Base-by-base conservation (phyloP, 1,140 invertebrate species). In the Pogonognathellus flavescens region DNA sequence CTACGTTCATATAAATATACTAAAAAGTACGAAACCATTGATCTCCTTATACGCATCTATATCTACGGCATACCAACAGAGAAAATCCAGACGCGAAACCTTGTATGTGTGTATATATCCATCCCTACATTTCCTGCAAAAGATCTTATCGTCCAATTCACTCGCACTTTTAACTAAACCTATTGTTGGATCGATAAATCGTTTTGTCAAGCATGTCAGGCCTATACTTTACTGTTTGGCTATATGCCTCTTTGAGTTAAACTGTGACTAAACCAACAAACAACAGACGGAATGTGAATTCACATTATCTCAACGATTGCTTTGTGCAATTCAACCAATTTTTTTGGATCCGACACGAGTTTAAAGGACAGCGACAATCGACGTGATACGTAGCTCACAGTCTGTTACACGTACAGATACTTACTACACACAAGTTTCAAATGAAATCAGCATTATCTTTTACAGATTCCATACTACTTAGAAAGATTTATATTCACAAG, bases 161-260 rank as follows among this genome's bases (percentile, higher is more conserved):
- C 62, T 66, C 62, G 22, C 62, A 66, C 62, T 66, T 25, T 66
- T 66, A 66, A 31, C 62, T 25, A 25, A 66, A 66, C 20, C 62
- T 66, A 66, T 76, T 76, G 70, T 41, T 76, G 70, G 70, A 76
- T 76, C 70, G 70, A 76, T 76, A 76, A 76, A 76, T 76, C 70
- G 70, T 76, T 76, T 76, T 76, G 70, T 76, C 70, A 76, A 76
- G 70, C 70, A 31, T 49, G 70, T 25, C 70, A 76, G 31, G 31
- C 70, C 31, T 76, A 49, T 76, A 76, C 70, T 76, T 41, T 76
- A 76, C 70, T 76, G 31, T 76, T 76, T 41, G 70, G 31, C 70
- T 76, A 25, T 76, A 76, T 76, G 14, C 13, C 41, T 57, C 25
- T 76, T 49, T 76, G 70, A 31, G 41, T 18, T 25, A 76, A 49